Evolutionary conservation across 1,140 invertebrate genomes (phyloP).

Genomic region (Pectinophora gossypiella): DNA sequence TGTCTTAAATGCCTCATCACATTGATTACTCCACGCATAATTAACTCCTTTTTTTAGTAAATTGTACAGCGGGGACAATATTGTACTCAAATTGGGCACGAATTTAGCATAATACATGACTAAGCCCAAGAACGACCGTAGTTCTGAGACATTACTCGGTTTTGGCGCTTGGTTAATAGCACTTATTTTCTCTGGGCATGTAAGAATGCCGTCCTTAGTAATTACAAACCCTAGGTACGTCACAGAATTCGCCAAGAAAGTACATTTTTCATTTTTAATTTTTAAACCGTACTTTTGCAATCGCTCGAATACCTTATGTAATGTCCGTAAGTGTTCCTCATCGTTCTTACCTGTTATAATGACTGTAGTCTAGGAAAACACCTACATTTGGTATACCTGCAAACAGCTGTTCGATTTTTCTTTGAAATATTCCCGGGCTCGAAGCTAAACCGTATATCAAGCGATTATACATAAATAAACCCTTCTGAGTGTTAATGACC

Average conservation of each 20-base stretch:
- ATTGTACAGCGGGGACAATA: conserved; percentile 29
- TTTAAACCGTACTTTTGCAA: conserved; percentile 3
- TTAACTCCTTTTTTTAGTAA: conserved; percentile 27
- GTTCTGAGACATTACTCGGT: conserved; percentile 27
- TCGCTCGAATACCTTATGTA: conserved; percentile 3
- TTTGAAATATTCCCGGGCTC: too few species aligned
- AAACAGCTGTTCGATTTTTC: conserved; percentile 1
- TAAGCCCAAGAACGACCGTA: conserved; percentile 18
- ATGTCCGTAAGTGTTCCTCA: background rate
- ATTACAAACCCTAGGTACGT: conserved; percentile 41
- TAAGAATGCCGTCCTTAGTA: conserved; percentile 30
- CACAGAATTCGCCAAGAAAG: conserved; percentile 18
- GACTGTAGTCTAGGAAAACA: conserved; percentile 2
- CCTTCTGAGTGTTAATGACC: conserved; percentile 1
- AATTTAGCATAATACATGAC: conserved; percentile 42
- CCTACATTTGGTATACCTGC: conserved; percentile 1
- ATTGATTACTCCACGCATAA: conserved; percentile 2
- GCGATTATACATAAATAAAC: background rate
- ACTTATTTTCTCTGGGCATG: conserved; percentile 5
- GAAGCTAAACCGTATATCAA: conserved; percentile 1
- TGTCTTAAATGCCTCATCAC: conserved; percentile 1
- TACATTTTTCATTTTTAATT: too few species aligned
- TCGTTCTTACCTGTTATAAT: conserved; percentile 3
- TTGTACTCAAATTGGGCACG: conserved; percentile 19
- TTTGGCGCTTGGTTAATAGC: conserved; percentile 15